These are phyloP conservation scores for Diprion similis DNA, from an alignment of 1,140 invertebrate genomes.

Conservation along the genomic window DNA sequence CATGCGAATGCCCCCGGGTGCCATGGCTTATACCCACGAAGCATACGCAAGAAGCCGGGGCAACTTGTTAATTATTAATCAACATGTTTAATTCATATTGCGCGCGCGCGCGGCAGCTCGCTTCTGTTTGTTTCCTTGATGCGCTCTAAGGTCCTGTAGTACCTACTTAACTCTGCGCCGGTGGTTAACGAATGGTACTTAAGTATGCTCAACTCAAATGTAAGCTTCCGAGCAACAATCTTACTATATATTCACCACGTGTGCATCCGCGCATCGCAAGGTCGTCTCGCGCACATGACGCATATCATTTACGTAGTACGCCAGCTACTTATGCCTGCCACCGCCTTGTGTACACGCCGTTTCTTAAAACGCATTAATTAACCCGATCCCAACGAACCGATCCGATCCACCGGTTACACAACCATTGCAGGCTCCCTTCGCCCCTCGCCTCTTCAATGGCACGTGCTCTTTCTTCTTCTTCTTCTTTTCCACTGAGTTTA, in stretches of 20 bases:
- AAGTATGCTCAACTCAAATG: constrained; percentile 18
- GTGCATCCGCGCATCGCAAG: constrained; percentile 1
- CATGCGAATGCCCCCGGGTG: background rate
- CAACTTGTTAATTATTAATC: constrained; percentile 59
- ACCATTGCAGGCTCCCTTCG: too few relatives aligned
- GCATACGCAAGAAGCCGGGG: constrained; percentile 17
- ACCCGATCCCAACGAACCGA: background rate
- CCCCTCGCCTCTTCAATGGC: too few relatives aligned
- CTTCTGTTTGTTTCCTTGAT: constrained; percentile 57
- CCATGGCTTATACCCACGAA: background rate
- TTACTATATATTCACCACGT: constrained; percentile 17
- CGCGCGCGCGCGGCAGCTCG: constrained; percentile 38
- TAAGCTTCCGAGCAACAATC: background rate
- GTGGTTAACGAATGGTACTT: background rate
- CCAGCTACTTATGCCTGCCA: background rate
- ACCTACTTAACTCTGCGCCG: constrained; percentile 3
- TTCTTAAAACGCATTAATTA: constrained; percentile 2
- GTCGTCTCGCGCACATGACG: constrained; percentile 10
- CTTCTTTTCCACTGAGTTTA: too few relatives aligned
- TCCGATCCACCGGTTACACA: too few relatives aligned
- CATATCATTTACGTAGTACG: constrained; percentile 9
- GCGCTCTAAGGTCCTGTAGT: constrained; percentile 34
- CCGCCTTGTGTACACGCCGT: background rate
- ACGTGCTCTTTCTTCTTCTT: too few relatives aligned
- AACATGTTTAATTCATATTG: constrained; percentile 60